phyloP scores from a whole-genome alignment of 2,797 vertebrate genomes.

The Lacerta viridis region DNA sequence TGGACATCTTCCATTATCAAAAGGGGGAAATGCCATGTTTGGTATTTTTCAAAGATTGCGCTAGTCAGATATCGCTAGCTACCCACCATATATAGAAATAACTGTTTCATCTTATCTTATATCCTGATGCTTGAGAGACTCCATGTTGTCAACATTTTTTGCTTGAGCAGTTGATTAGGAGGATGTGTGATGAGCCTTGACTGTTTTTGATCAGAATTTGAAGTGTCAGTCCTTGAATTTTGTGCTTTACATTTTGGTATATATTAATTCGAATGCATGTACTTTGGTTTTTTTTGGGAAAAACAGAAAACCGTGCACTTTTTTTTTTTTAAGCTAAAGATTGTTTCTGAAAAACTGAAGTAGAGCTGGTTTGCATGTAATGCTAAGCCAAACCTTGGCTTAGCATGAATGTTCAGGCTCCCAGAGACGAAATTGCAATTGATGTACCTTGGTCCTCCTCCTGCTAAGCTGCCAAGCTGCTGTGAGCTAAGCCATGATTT shows the following conservation, averaged over 20 bases:
- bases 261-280: conserved; percentile 2
- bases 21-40: neutral
- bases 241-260: neutral
- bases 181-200: neutral
- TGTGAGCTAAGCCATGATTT: too few relatives aligned
- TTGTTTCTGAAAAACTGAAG: neutral
- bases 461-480: too few relatives aligned
- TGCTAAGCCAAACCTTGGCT: too few relatives aligned
- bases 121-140: neutral
- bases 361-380: neutral
- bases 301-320: neutral
- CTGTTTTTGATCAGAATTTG: neutral
- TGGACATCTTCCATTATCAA: conserved; percentile 4
- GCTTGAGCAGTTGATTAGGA: neutral
- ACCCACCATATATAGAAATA: neutral
- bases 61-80: neutral
- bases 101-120: neutral
- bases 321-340: neutral
- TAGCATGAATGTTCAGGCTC: too few relatives aligned
- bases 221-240: neutral
- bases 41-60: neutral
- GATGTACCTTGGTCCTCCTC: too few relatives aligned
- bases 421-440: too few relatives aligned
- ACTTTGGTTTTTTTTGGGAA: neutral
- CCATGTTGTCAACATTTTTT: conserved; percentile 9